Conservation (phyloP, 2,113 vertebrate genomes). For the Chaetodon trifascialis region DNA sequence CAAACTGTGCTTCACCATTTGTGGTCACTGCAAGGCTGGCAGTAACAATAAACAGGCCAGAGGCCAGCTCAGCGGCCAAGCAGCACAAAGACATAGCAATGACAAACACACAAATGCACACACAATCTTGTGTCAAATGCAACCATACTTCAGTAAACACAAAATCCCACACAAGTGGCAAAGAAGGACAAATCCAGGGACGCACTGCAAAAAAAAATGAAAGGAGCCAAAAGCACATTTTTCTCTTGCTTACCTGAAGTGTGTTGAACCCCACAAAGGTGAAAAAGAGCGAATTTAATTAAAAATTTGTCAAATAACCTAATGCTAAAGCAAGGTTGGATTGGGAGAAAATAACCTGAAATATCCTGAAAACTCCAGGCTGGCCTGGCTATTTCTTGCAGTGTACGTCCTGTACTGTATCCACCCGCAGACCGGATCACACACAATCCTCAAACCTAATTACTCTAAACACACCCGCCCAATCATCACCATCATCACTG, state of each 20-base stretch:
- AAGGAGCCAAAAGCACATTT: not conserved
- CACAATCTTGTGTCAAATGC: not conserved
- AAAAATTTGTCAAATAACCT: not conserved
- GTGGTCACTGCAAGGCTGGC: constrained; percentile 54
- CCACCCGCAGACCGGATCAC: constrained; percentile 38
- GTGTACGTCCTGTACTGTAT: constrained; percentile 22
- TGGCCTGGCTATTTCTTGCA: constrained; percentile 28
- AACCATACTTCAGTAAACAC: constrained; percentile 7
- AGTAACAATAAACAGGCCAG: constrained; percentile 72
- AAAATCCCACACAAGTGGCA: constrained; percentile 47
- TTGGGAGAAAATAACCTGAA: not conserved
- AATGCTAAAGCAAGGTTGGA: too few species aligned
- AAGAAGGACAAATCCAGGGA: not conserved
- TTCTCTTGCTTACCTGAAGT: not conserved
- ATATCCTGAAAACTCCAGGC: not conserved
- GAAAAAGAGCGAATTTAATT: not conserved
- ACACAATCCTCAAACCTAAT: constrained; percentile 63
- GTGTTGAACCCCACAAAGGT: not conserved
- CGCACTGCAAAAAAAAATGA: not conserved
- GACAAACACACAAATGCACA: constrained; percentile 21
- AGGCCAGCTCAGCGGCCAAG: constrained; percentile 29
- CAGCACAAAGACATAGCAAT: constrained; percentile 42
- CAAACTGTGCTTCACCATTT: constrained; percentile 44
- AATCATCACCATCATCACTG: constrained; percentile 65
- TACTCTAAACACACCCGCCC: constrained; percentile 67